phyloP scores from a whole-genome alignment of 2,888 invertebrate species.

The Cremastobaeus sp. region DNA sequence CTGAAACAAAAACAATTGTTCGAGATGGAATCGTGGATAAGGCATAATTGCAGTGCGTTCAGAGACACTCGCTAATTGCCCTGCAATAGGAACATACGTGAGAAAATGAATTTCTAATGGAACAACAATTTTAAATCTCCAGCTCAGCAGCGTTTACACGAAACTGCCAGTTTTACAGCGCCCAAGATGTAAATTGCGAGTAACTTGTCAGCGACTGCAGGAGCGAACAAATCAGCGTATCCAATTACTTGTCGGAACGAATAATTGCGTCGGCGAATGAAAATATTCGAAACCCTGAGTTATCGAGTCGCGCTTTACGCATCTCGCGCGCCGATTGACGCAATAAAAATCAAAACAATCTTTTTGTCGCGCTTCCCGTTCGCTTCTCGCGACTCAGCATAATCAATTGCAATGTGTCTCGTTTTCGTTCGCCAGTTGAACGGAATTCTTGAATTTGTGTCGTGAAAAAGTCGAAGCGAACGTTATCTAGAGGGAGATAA shows the following conservation, averaged over 20 bases:
- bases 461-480: conserved; percentile 6
- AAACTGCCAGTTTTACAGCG: too few species aligned
- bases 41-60: too few species aligned
- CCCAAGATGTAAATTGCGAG: conserved; percentile 9
- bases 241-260: conserved; percentile 4
- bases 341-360: conserved; percentile 37
- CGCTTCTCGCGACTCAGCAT: conserved; percentile 22
- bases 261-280: conserved; percentile 18
- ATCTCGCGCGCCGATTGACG: conserved; percentile 26
- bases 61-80: too few species aligned
- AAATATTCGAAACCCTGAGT: conserved; percentile 29
- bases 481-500: conserved; percentile 1
- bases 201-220: neutral
- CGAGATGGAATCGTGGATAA: too few species aligned
- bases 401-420: conserved; percentile 18
- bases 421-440: conserved; percentile 11
- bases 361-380: conserved; percentile 29
- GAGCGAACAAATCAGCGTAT: conserved; percentile 6
- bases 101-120: too few species aligned
- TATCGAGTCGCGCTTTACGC: conserved; percentile 23
- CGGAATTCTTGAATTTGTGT: neutral
- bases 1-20: too few species aligned
- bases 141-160: too few species aligned
- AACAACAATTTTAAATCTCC: too few species aligned
- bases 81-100: too few species aligned